These are phyloP conservation scores for Formica selysi DNA, from an alignment of 1,140 invertebrate genomes.

Conservation along the genomic window DNA sequence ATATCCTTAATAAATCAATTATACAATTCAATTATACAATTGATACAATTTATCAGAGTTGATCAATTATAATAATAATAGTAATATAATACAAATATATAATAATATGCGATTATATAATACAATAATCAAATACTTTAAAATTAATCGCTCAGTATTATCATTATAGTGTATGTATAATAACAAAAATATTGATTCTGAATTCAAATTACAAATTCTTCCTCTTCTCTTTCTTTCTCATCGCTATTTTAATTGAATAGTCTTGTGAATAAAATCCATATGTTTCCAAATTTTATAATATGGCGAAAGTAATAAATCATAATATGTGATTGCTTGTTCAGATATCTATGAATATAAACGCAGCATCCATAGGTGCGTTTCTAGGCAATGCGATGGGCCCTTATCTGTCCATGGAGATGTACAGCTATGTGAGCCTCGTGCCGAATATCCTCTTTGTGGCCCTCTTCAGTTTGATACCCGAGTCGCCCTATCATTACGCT, in stretches of 20 bases:
- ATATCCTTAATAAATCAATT: not conserved
- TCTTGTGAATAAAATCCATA: not conserved
- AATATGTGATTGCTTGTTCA: constrained; percentile 74
- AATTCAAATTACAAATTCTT: not conserved
- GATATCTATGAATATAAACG: constrained; percentile 87
- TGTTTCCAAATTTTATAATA: constrained; percentile 6
- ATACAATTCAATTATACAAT: no score
- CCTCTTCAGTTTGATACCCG: constrained; percentile 86
- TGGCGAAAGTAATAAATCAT: not conserved
- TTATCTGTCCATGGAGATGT: constrained; percentile 81
- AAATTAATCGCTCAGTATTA: not conserved
- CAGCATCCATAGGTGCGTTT: constrained; percentile 83
- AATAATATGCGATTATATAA: not conserved
- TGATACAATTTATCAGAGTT: no score
- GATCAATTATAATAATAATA: not conserved
- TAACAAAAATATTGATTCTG: not conserved
- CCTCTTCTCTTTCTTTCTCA: not conserved
- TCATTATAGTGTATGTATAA: not conserved
- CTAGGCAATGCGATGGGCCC: constrained; percentile 83
- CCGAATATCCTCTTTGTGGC: constrained; percentile 85
- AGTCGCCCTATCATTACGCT: constrained; percentile 86
- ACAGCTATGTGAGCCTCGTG: constrained; percentile 80
- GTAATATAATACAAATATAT: not conserved
- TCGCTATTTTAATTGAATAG: not conserved
- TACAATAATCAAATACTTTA: not conserved